Base-by-base conservation (phyloP, 1,140 invertebrate species). In the Drosophila santomea region DNA sequence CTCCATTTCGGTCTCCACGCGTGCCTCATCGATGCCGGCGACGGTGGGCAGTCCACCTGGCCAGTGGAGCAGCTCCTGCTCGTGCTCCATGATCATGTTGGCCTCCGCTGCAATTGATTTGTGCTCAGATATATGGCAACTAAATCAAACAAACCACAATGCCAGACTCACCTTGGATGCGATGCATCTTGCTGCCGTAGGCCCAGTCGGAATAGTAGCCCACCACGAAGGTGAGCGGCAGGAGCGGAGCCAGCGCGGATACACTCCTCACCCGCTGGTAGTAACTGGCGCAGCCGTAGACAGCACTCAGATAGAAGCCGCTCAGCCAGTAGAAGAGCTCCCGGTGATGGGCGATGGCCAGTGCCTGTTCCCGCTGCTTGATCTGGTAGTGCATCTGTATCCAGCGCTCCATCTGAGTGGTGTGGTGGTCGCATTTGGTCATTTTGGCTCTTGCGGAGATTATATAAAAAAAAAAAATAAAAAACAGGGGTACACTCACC, bases 371-470 rank as follows among this genome's bases (percentile, higher is more conserved):
- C 61, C 95, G 92, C 91, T 97, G 95, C 78, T 96, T 93, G 93
- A 97, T 95, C 91, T 96, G 95, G 93, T 96, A 96, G 89, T 96
- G 95, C 94, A 97, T 94, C 83, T 96, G 96, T 74, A 97, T 95
- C 93, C 96, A 96, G 48, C 95, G 92, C 79, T 96, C 95, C 90
- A 96, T 93, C 95, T 95, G 10, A 8, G 2, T 32, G 28, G 28
- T 1, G n/a, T 3, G 17, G 28, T 1, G n/a, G 8, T 23, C 17
- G 32, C 7, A 12, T 20, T 12, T 4, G 17, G 25, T 8, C 11
- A 25, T 23, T 11, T 6, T 3, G 4, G 0, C 17, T 8, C 1
- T 4, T 17, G 17, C 0, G 32, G 28, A 41, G 14, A 14, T 75
- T 69, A 63, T 64, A 15, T 58, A 62, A 67, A 51, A 14, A 41